Evolutionary conservation across 2,888 invertebrate species (phyloP).

Genomic region (Scaptomyza reducta): DNA sequence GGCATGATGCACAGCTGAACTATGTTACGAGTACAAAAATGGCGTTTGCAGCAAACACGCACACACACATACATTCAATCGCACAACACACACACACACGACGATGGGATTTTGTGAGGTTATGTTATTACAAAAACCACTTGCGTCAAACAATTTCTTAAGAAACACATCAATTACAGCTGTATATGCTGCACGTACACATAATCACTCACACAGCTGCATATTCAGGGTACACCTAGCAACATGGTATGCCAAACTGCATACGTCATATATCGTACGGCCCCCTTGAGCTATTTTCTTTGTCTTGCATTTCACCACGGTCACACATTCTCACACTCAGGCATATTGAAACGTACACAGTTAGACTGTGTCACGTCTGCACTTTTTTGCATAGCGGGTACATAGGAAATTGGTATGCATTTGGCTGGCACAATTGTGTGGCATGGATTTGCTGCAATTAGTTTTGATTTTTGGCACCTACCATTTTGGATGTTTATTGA

Average conservation of each 20-base stretch:
- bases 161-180: constrained; percentile 17
- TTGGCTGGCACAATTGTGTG: constrained; percentile 8
- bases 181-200: constrained; percentile 5
- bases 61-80: constrained; percentile 10
- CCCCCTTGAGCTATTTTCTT: constrained; percentile 59
- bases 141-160: constrained; percentile 44
- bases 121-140: constrained; percentile 52
- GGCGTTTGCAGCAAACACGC: constrained; percentile 49
- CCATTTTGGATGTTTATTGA: constrained; percentile 88
- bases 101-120: constrained; percentile 65
- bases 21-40: constrained; percentile 64
- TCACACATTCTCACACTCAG: constrained; percentile 41
- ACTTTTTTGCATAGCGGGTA: constrained; percentile 25
- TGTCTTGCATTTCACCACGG: constrained; percentile 74
- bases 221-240: constrained; percentile 29
- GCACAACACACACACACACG: constrained; percentile 17
- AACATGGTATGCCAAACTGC: constrained; percentile 61
- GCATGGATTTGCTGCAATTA: constrained; percentile 31
- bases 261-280: constrained; percentile 73
- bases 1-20: neutral
- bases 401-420: constrained; percentile 28
- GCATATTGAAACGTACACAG: constrained; percentile 23
- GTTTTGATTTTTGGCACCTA: constrained; percentile 78
- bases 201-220: constrained; percentile 16
- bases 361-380: constrained; percentile 57